These are phyloP conservation scores for Ciconia stormi DNA, from an alignment of 2,113 vertebrate species.

Conservation along the genomic window DNA sequence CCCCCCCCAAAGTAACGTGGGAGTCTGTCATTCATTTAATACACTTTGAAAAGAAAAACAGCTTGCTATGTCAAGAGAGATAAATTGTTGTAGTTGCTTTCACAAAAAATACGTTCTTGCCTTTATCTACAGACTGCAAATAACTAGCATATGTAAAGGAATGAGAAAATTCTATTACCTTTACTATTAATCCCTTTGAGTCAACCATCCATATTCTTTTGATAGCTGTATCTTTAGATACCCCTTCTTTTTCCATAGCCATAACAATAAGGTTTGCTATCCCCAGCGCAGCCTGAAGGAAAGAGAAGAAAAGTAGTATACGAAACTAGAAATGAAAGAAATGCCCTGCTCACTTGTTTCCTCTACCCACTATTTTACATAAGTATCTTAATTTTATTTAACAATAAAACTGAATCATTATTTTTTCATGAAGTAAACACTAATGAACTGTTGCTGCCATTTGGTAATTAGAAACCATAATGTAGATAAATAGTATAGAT, in stretches of 20 bases:
- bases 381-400: neutral
- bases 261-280: conserved; percentile 92
- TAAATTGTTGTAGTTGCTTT: neutral
- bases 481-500: neutral
- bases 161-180: conserved; percentile 76
- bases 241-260: conserved; percentile 95
- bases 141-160: neutral
- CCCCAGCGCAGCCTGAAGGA: conserved; percentile 90
- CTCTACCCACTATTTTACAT: neutral
- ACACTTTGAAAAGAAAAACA: neutral
- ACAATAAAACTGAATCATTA: neutral
- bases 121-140: neutral
- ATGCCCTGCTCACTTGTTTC: neutral
- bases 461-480: neutral
- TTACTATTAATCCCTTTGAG: conserved; percentile 95
- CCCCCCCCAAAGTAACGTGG: neutral
- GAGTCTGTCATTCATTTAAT: neutral
- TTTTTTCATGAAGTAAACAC: neutral
- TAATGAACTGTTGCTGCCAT: neutral
- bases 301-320: neutral
- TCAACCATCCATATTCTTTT: conserved; percentile 98
- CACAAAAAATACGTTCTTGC: neutral
- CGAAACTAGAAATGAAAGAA: neutral
- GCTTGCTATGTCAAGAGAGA: neutral
- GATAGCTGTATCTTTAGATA: conserved; percentile 75